Percentiles rank a stretch among this genome's conserved stretches.
Conservation (phyloP, 2,888 invertebrate genomes). For the Drosophila nigritarsus region DNA sequence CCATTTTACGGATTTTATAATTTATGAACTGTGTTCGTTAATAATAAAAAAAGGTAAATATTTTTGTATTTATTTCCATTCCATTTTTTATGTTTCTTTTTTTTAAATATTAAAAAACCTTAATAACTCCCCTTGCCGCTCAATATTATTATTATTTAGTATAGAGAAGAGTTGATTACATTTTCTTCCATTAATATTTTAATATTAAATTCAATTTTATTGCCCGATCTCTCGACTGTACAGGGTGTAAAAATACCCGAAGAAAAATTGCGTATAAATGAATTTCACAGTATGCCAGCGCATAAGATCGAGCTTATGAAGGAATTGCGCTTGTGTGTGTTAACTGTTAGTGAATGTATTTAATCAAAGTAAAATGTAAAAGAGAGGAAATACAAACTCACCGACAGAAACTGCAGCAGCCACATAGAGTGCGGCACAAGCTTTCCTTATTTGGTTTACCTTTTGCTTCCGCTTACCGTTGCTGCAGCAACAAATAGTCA, state of each 20-base stretch:
- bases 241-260: not conserved
- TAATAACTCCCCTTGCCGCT: not conserved
- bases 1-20: not conserved
- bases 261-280: not conserved
- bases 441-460: not conserved
- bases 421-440: not conserved
- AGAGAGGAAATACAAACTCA: not conserved
- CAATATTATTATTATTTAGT: not conserved
- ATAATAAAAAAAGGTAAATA: not conserved
- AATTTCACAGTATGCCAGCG: too few relatives aligned
- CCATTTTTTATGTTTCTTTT: not conserved
- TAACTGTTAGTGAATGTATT: not conserved
- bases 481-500: not conserved
- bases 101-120: not conserved
- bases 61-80: not conserved
- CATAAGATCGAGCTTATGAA: not conserved
- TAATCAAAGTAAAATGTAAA: not conserved
- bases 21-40: not conserved
- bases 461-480: not conserved
- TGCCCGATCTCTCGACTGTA: not conserved
- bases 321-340: not conserved
- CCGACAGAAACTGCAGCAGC: not conserved
- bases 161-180: not conserved
- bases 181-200: not conserved
- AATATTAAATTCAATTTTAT: not conserved